Evolutionary conservation across 2,113 vertebrate genomes (phyloP).

Genomic region (Terrapene triunguis): DNA sequence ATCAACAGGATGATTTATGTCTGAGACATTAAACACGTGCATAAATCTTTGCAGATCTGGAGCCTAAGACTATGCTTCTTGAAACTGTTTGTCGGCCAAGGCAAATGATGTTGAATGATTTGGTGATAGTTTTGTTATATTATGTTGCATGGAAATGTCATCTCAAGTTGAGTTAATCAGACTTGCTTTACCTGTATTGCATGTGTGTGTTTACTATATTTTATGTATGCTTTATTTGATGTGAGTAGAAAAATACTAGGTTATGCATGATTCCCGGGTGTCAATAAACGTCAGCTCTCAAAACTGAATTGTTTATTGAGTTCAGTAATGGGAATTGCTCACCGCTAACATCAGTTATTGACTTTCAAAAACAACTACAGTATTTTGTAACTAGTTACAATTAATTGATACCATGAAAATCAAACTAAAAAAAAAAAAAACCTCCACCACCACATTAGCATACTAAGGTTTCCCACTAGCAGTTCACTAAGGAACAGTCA

Average conservation of each 20-base stretch:
- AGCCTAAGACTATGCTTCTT: not conserved
- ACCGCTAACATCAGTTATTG: not conserved
- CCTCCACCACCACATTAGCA: not conserved
- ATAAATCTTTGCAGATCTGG: accelerated
- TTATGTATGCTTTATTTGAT: not conserved
- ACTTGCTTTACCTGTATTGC: not conserved
- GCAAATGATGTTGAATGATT: accelerated
- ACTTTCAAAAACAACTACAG: slow-evolving; percentile 23
- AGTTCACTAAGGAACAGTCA: slow-evolving; percentile 4
- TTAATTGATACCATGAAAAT: slow-evolving; percentile 31
- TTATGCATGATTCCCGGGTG: not conserved
- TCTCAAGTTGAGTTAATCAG: not conserved
- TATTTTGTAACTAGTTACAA: not conserved
- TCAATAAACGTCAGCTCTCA: not conserved
- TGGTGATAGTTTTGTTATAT: not conserved
- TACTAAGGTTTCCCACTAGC: not conserved
- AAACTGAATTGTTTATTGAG: not conserved
- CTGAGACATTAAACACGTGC: accelerated
- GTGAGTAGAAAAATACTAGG: not conserved
- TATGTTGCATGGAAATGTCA: not conserved
- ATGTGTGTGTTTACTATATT: not conserved
- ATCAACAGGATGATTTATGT: not conserved
- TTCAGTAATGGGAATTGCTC: not conserved
- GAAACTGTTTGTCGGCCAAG: accelerated
- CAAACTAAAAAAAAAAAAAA: slow-evolving; percentile 8